Conservation (phyloP, 1,140 invertebrate genomes). For the Phymorhynchus buccinoides region DNA sequence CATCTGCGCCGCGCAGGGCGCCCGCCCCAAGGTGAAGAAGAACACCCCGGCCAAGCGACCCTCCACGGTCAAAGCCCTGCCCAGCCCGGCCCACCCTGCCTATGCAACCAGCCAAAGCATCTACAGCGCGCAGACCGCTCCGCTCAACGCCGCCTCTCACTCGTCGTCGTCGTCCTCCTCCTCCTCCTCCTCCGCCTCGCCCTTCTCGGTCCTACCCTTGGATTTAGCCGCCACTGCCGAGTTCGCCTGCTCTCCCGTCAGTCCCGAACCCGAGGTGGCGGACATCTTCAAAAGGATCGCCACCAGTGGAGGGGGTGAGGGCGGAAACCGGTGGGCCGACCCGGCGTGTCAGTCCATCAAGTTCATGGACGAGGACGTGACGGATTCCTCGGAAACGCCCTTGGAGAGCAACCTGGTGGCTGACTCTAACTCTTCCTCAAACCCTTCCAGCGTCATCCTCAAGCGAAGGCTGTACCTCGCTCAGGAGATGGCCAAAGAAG, state of each 20-base stretch:
- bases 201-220: background rate
- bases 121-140: background rate
- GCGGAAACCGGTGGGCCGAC: constrained; percentile 70
- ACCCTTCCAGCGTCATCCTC: constrained; percentile 35
- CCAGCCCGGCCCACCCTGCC: constrained; percentile 19
- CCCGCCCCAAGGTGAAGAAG: constrained; percentile 58
- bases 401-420: constrained; percentile 63
- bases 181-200: background rate
- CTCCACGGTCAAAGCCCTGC: constrained; percentile 24
- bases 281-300: constrained; percentile 27
- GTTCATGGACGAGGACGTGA: constrained; percentile 73
- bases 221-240: constrained; percentile 3
- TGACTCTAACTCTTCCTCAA: constrained; percentile 61
- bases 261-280: constrained; percentile 32
- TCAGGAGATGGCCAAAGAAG: constrained; percentile 42
- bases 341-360: constrained; percentile 69
- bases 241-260: constrained; percentile 23
- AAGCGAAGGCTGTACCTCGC: constrained; percentile 64
- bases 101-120: constrained; percentile 30
- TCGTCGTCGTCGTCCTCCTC: background rate
- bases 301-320: constrained; percentile 21
- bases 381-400: constrained; percentile 51
- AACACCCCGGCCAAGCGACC: constrained; percentile 31
- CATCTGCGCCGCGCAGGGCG: constrained; percentile 56
- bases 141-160: background rate